These are phyloP conservation scores for Rhabditoides inermis DNA, from an alignment of 2,888 invertebrate species.

Conservation along the genomic window DNA sequence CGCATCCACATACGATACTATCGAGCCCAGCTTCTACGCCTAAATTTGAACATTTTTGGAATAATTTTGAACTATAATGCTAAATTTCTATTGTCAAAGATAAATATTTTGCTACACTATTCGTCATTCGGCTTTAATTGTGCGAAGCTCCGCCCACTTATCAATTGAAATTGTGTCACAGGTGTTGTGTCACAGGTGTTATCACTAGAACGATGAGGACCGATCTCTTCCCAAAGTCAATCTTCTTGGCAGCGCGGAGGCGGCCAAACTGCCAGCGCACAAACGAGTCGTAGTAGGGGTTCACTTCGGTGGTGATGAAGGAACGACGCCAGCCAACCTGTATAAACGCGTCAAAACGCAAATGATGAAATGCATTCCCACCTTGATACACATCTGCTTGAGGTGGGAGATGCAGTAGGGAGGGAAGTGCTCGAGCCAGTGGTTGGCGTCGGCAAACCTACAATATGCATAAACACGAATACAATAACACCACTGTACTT, in stretches of 20 bases:
- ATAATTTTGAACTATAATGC: too few species aligned
- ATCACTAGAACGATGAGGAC: neutral
- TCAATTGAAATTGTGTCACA: too few species aligned
- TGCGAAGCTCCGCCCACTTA: too few species aligned
- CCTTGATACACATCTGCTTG: constrained; percentile 78
- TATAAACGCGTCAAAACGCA: neutral
- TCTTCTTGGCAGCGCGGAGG: constrained; percentile 74
- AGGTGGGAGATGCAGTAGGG: constrained; percentile 78
- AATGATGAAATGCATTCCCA: too few species aligned
- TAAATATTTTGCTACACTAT: too few species aligned
- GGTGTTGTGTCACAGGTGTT: neutral
- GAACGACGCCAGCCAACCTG: constrained; percentile 92
- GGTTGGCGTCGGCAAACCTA: constrained; percentile 76
- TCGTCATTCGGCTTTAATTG: too few species aligned
- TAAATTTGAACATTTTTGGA: too few species aligned
- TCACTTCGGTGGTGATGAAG: constrained; percentile 96
- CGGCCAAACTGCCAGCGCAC: constrained; percentile 89
- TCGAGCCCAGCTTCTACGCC: too few species aligned
- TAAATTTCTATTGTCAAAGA: too few species aligned
- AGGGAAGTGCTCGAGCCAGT: constrained; percentile 97
- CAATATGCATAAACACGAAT: neutral
- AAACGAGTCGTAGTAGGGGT: constrained; percentile 95
- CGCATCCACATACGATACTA: too few species aligned
- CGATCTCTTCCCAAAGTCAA: constrained; percentile 84
- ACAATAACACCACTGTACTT: neutral